Evolutionary conservation across 2,113 vertebrate species (phyloP).

Genomic region (Ibidorhyncha struthersii): DNA sequence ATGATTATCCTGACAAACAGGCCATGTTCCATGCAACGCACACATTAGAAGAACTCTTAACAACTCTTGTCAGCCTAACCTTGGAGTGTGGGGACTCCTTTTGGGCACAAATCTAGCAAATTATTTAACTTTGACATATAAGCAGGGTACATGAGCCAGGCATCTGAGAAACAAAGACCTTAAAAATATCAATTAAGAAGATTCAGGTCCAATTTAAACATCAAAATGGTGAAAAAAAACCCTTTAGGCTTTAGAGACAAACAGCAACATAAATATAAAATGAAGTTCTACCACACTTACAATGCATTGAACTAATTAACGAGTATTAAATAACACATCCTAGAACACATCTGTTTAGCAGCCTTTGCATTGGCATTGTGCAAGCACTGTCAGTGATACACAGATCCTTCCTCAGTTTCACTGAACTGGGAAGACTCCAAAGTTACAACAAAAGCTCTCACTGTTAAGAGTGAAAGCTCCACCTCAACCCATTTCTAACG

Average conservation of each 20-base stretch:
- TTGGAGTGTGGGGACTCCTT: not conserved
- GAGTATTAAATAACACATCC: not conserved
- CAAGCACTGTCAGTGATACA: not conserved
- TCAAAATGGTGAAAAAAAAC: not conserved
- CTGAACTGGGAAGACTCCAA: not conserved
- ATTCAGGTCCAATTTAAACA: not conserved
- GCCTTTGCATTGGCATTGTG: not conserved
- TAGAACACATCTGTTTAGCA: not conserved
- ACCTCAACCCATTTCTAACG: not conserved
- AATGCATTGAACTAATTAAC: not conserved
- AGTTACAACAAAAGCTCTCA: not conserved
- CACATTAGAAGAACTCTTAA: not conserved
- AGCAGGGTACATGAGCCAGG: not conserved
- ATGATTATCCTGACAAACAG: not conserved
- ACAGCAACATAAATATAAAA: not conserved
- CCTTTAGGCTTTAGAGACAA: not conserved
- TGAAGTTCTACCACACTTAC: not conserved
- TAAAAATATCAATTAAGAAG: not conserved
- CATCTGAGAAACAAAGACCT: not conserved
- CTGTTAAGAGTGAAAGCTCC: not conserved
- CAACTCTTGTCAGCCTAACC: not conserved
- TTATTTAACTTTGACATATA: not conserved
- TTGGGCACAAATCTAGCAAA: not conserved
- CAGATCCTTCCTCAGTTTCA: not conserved
- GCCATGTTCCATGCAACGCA: not conserved